Evolutionary conservation across 1,140 invertebrate genomes (phyloP), one percentile per base, ranked within the genome.

Genomic region (Fopius arisanus): DNA sequence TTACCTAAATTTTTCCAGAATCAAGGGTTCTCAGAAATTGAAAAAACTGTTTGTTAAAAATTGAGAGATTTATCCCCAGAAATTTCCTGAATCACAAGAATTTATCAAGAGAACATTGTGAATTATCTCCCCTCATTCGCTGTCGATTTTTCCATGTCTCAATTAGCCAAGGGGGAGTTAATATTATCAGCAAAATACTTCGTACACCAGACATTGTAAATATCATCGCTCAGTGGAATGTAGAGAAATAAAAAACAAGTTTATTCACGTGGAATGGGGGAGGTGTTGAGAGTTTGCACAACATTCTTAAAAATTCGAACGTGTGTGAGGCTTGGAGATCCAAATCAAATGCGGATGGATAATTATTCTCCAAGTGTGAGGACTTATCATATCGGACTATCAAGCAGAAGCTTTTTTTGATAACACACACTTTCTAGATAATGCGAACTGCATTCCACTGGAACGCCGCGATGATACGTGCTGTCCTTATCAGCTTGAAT

Each of bases 241-340:
- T 23, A 12, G 54, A 2, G 54, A 26, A 26, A 14, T 10, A 26
- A 26, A 54, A 23, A 23, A 54, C 19, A 54, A 26, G 26, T 59
- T 23, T 59, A 59, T 26, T 23, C 54, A 14, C 23, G 26, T 59
- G 3, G 19, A 59, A 59, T 59, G 7, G 54, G 54, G 21, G 54
- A 59, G 54, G 54, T 59, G 54, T 26, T 59, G 26, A 59, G 54
- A 23, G 54, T 59, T 59, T 59, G 54, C 54, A 59, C 26, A 59
- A 59, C 26, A 59, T 59, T 23, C 19, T 59, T 59, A 23, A 28
- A 59, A 59, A 26, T 59, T 59, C 19, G 26, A 6, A 7, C 4
- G 54, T 26, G 23, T 59, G 10, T 26, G 54, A 14, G 54, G 23
- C 23, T 26, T 26, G 6, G 21, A 59, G 54, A 59, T 59, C 19